These are phyloP conservation scores for Hippopotamyrus pictus DNA, from an alignment of 2,797 vertebrate species.

Conservation along the genomic window DNA sequence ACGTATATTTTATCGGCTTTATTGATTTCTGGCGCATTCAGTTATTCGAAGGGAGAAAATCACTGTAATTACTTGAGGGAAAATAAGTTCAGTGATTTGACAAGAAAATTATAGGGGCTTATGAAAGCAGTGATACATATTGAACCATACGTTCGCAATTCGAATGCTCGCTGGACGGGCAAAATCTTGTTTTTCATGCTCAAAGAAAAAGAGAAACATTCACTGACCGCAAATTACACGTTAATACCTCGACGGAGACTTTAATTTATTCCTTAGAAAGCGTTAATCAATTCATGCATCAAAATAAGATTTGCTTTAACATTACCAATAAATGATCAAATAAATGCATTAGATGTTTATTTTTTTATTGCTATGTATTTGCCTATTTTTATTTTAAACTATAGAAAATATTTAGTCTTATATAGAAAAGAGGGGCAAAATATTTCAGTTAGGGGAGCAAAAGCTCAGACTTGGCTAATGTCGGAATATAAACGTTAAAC, in stretches of 20 bases:
- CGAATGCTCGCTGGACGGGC: not conserved
- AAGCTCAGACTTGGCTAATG: not conserved
- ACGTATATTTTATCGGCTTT: conserved; percentile 6
- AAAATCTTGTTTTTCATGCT: not conserved
- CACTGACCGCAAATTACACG: not conserved
- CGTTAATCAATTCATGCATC: not conserved
- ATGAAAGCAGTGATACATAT: conserved; percentile 7
- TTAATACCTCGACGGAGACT: not conserved
- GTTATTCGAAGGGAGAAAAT: conserved; percentile 14
- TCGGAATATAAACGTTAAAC: not conserved
- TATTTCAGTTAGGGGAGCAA: not conserved
- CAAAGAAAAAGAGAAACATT: not conserved
- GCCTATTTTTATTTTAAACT: not conserved
- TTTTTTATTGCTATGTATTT: not conserved
- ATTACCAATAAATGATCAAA: not conserved
- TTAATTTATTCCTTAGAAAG: not conserved
- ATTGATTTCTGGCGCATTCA: not conserved
- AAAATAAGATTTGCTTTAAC: not conserved
- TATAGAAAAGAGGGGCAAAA: not conserved
- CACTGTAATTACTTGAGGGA: conserved; percentile 22
- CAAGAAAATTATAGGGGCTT: conserved; percentile 5
- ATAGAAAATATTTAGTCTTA: not conserved
- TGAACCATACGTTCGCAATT: not conserved
- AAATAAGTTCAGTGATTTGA: conserved; percentile 22
- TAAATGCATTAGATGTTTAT: not conserved